Conservation (phyloP, 2,113 vertebrate species). For the Phylloscopus trochiloides region DNA sequence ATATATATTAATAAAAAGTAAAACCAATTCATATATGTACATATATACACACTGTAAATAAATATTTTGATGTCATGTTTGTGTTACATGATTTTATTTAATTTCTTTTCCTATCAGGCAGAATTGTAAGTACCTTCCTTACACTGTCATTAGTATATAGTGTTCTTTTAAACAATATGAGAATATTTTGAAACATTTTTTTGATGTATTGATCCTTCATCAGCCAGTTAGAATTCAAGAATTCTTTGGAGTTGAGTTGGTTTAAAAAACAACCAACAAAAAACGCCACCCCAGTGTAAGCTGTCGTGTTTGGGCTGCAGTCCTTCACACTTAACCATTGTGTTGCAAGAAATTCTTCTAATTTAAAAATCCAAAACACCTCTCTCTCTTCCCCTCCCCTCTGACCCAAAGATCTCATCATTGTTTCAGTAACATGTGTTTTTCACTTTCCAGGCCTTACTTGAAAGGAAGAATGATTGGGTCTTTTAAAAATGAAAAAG, state of each 20-base stretch:
- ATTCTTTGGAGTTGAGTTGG: background rate
- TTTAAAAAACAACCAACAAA: background rate
- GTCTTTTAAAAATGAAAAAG: background rate
- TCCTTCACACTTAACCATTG: background rate
- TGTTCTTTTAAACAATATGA: background rate
- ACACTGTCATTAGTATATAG: background rate
- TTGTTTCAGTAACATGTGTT: background rate
- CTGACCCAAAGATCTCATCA: background rate
- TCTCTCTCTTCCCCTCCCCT: background rate
- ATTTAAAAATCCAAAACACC: background rate
- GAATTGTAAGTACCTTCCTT: background rate
- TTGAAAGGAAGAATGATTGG: background rate
- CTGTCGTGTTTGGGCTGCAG: background rate
- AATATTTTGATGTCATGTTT: background rate
- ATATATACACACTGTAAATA: constrained; percentile 1
- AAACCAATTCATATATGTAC: background rate
- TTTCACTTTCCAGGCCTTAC: background rate
- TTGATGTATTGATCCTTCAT: background rate
- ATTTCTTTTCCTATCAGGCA: background rate
- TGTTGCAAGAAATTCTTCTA: background rate
- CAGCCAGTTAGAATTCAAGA: background rate
- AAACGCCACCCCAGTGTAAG: background rate
- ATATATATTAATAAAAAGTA: background rate
- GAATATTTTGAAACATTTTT: background rate
- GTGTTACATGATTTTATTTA: background rate